Evolutionary conservation across 2,888 invertebrate species (phyloP).

Genomic region (Phalera bucephala): DNA sequence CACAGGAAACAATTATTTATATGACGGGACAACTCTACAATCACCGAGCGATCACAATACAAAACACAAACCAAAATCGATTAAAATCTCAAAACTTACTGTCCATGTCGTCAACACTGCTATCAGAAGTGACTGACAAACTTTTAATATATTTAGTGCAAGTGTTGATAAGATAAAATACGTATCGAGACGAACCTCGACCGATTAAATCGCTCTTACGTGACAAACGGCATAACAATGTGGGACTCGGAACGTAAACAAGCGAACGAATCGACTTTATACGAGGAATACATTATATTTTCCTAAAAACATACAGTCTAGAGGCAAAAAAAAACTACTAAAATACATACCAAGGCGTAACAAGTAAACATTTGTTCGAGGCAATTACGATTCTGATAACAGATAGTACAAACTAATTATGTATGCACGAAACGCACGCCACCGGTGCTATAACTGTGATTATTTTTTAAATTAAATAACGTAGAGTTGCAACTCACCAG

Average conservation of each 20-base stretch:
- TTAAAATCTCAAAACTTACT: constrained; percentile 44
- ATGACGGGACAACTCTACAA: not conserved
- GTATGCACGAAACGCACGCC: constrained; percentile 23
- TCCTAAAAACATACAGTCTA: constrained; percentile 18
- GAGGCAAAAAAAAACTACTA: constrained; percentile 23
- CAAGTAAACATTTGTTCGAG: constrained; percentile 44
- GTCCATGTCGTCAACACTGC: constrained; percentile 51
- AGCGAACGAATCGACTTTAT: constrained; percentile 7
- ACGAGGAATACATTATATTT: constrained; percentile 18
- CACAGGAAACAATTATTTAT: constrained; percentile 33
- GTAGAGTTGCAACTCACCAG: constrained; percentile 71
- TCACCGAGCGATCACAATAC: not conserved
- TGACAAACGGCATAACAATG: constrained; percentile 27
- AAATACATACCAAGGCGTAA: constrained; percentile 20
- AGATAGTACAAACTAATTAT: constrained; percentile 33
- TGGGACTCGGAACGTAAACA: constrained; percentile 26
- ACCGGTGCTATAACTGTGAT: constrained; percentile 15
- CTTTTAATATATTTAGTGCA: constrained; percentile 39
- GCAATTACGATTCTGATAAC: constrained; percentile 41
- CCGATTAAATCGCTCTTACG: constrained; percentile 31
- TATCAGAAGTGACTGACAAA: constrained; percentile 47
- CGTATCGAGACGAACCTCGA: constrained; percentile 32
- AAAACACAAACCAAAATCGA: too few relatives aligned
- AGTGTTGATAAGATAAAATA: constrained; percentile 59
- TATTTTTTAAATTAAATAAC: constrained; percentile 16